A percentile compares a stretch with the other conserved stretches of the same genome.
These are phyloP conservation scores for Danio jaintianensis DNA, from an alignment of 2,797 vertebrate genomes.

Conservation along the genomic window DNA sequence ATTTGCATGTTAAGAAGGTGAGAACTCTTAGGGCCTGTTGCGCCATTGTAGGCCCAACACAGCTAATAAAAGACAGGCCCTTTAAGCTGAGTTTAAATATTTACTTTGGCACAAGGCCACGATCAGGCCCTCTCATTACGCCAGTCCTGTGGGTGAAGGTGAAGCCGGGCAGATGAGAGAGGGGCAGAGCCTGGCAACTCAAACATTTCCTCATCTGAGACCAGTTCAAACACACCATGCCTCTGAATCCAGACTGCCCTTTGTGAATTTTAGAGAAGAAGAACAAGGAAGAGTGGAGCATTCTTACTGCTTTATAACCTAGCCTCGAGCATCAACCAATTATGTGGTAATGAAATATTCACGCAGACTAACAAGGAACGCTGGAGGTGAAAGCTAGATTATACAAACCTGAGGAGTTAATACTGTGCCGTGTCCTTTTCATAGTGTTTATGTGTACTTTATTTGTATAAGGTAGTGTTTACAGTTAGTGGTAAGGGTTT, in stretches of 20 bases:
- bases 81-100: slow-evolving; percentile 82
- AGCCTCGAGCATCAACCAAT: slow-evolving; percentile 84
- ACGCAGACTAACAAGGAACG: slow-evolving; percentile 80
- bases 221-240: slow-evolving; percentile 60
- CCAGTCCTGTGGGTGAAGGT: slow-evolving; percentile 65
- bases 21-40: slow-evolving; percentile 71
- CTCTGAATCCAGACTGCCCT: slow-evolving; percentile 67
- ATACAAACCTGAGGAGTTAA: slow-evolving; percentile 73
- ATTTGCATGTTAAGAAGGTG: slow-evolving; percentile 85
- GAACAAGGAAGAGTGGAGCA: slow-evolving; percentile 70
- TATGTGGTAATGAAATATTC: slow-evolving; percentile 87
- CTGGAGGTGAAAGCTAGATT: slow-evolving; percentile 79
- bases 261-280: slow-evolving; percentile 76
- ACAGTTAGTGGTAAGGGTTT: slow-evolving; percentile 35
- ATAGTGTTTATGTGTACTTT: slow-evolving; percentile 51
- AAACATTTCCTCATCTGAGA: slow-evolving; percentile 70
- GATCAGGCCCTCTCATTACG: slow-evolving; percentile 73
- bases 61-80: slow-evolving; percentile 76
- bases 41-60: slow-evolving; percentile 68
- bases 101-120: slow-evolving; percentile 71
- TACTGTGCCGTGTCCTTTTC: slow-evolving; percentile 66
- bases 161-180: slow-evolving; percentile 63
- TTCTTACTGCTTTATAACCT: slow-evolving; percentile 77
- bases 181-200: slow-evolving; percentile 63
- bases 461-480: slow-evolving; percentile 62